Percentiles rank a stretch among this genome's conserved stretches.
Evolutionary conservation across 2,797 vertebrate species (phyloP).

Genomic region (Cryptoprocta ferox): DNA sequence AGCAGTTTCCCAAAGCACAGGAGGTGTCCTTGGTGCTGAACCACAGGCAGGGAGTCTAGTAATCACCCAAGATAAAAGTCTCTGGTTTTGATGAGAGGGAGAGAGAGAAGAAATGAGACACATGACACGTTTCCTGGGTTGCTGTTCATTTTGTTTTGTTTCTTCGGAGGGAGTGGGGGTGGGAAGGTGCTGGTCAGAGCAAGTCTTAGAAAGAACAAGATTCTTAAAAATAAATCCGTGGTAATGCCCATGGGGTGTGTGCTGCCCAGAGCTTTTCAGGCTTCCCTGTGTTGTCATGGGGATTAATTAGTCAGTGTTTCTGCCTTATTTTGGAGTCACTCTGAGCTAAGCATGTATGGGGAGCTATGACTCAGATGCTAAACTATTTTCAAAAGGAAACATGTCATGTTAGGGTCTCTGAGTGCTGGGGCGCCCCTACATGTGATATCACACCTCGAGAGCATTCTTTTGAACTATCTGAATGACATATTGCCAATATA

Average conservation of each 20-base stretch:
- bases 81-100: not conserved
- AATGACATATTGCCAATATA: not conserved
- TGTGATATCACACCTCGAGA: not conserved
- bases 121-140: not conserved
- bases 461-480: not conserved
- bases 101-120: not conserved
- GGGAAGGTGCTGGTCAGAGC: not conserved
- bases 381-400: constrained; percentile 22
- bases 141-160: not conserved
- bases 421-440: rapidly evolving
- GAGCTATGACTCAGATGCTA: not conserved
- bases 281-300: not conserved
- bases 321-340: constrained; percentile 6
- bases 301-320: constrained; percentile 41
- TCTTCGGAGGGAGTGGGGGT: not conserved
- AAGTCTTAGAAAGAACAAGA: constrained; percentile 5
- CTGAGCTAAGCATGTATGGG: not conserved
- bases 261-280: not conserved
- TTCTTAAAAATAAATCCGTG: not conserved
- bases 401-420: not conserved
- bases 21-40: constrained; percentile 76
- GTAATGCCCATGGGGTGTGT: not conserved
- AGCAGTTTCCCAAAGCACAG: not conserved
- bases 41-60: rapidly evolving
- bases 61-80: not conserved